phyloP scores from a whole-genome alignment of 2,888 invertebrate species.

The Chesias legatella region DNA sequence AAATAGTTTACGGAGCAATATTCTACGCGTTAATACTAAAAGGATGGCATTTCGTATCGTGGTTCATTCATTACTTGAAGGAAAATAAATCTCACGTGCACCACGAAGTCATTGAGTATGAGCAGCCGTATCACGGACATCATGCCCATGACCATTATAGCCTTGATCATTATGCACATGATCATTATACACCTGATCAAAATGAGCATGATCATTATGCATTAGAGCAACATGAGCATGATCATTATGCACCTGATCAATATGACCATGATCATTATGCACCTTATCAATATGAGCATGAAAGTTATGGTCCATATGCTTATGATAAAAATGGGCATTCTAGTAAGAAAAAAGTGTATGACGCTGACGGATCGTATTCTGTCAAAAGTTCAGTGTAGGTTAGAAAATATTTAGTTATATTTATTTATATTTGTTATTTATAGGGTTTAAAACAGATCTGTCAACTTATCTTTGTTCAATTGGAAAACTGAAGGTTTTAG shows the following conservation, averaged over 20 bases:
- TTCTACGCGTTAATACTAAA: constrained; percentile 56
- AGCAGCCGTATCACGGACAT: constrained; percentile 37
- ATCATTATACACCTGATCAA: constrained; percentile 15
- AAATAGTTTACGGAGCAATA: constrained; percentile 61
- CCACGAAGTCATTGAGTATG: constrained; percentile 48
- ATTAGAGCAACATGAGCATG: constrained; percentile 29
- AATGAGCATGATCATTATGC: constrained; percentile 27
- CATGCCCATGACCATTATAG: constrained; percentile 34
- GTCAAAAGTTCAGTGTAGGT: constrained; percentile 39
- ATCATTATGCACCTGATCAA: constrained; percentile 22
- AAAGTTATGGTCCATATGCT: constrained; percentile 23
- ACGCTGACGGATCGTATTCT: constrained; percentile 67
- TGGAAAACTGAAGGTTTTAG: too few species aligned
- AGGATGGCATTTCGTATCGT: constrained; percentile 61
- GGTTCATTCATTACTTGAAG: constrained; percentile 67
- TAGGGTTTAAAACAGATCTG: too few species aligned
- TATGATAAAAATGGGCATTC: constrained; percentile 33
- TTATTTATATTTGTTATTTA: too few species aligned
- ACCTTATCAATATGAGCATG: not conserved
- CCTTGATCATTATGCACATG: constrained; percentile 21
- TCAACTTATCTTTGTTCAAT: too few species aligned
- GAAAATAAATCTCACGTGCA: constrained; percentile 47
- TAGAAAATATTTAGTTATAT: too few species aligned
- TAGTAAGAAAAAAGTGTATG: constrained; percentile 48
- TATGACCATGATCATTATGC: constrained; percentile 3